A percentile compares a stretch with the other conserved stretches of the same genome.
These are phyloP conservation scores for Xenopus laevis DNA, from an alignment of 2,113 vertebrate species.

Conservation along the genomic window DNA sequence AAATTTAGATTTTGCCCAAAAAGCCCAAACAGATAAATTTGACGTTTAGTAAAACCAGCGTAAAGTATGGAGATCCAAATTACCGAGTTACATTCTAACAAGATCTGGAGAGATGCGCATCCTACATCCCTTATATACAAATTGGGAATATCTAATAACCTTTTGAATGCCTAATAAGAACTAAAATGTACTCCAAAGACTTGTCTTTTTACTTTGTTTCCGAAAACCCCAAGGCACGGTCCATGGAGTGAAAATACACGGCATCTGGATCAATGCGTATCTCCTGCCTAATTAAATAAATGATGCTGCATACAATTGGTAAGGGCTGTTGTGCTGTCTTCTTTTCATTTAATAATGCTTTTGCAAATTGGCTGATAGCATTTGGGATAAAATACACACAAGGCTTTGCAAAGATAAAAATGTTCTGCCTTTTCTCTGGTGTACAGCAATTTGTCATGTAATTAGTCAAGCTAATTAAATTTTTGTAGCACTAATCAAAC, in stretches of 20 bases:
- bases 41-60: no score
- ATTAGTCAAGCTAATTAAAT: conserved; percentile 96
- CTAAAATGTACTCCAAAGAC: no score
- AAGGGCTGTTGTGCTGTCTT: conserved; percentile 86
- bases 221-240: no score
- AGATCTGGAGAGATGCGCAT: no score
- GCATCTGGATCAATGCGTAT: conserved; percentile 75
- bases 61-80: no score
- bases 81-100: no score
- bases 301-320: conserved; percentile 88
- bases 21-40: no score
- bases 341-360: conserved; percentile 98
- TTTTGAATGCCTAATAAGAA: no score
- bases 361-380: conserved; percentile 89
- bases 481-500: conserved; percentile 97
- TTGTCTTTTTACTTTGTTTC: no score
- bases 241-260: conserved; percentile 48
- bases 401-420: conserved; percentile 72
- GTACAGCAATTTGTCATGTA: conserved; percentile 94
- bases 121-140: no score
- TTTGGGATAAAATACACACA: conserved; percentile 81
- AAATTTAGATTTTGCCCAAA: no score
- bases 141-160: no score
- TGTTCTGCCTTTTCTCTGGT: conserved; percentile 79
- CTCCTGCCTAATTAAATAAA: conserved; percentile 84